Base-by-base conservation (phyloP, 2,888 invertebrate genomes). In the Cheilosia impressa region DNA sequence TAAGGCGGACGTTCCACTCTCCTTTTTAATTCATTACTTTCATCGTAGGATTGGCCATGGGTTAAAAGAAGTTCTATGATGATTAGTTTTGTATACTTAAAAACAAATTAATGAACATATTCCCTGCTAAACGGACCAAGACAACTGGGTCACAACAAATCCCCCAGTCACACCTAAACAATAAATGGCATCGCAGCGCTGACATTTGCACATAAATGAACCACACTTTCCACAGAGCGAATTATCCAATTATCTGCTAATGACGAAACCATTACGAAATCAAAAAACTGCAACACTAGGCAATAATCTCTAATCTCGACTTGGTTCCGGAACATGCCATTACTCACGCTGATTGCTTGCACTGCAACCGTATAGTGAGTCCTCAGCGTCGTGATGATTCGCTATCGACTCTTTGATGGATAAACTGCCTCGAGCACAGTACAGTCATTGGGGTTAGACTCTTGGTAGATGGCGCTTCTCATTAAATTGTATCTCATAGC, bases 211-310 rank as follows among this genome's bases (percentile, higher is more conserved):
- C 24, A 17, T 22, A 34, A 55, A 75, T 45, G 34, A 55, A 47
- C 24, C 24, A 65, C 57, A 65, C 65, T 75, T 75, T 75, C 65
- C 65, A 34, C 47, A 38, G 27, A 4, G 24, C 17, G 17, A 47
- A 38, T 57, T 65, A 65, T 57, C 55, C 63, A 75, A 75, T 65
- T 65, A 65, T 45, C 47, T 47, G 65, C 47, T 45, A 55, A 63
- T 58, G 45, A 57, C 27, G 57, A 57, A 38, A 57, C 24, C 38
- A 75, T 75, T 65, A 65, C 57, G 75, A 75, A 65, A 75, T 57
- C 47, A 24, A 75, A 75, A 71, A 73, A 45, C 43, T 53, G 73
- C 73, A 75, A 57, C 47, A 38, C 17, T 50, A 50, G 65, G 47
- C 57, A 75, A 47, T 43, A 38, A 38, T 15, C 27, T 55, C 43